Evolutionary conservation across 2,797 vertebrate species (phyloP).

Genomic region (Micrastur ruficollis): DNA sequence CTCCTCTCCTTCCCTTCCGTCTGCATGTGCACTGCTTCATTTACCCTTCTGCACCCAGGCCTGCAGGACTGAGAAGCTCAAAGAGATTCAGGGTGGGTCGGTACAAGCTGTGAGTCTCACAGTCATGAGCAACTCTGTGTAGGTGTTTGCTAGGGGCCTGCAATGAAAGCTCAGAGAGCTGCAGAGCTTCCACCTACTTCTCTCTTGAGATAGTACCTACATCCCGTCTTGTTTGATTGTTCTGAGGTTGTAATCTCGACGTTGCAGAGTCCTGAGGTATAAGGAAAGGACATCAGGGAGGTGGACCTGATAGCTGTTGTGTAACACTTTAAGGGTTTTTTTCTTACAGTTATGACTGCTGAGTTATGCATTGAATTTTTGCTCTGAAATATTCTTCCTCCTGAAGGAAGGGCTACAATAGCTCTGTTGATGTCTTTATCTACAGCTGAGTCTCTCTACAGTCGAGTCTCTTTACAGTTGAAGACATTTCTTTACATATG

Average conservation of each 20-base stretch:
- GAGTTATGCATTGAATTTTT: neutral
- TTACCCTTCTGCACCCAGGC: neutral
- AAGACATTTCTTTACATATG: neutral
- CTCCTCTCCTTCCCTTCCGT: neutral
- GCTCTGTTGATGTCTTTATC: neutral
- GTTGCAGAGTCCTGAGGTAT: neutral
- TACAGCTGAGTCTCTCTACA: neutral
- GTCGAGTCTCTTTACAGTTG: neutral
- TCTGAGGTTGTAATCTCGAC: neutral
- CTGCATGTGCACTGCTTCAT: neutral
- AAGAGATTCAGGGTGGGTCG: neutral
- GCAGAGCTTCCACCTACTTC: neutral
- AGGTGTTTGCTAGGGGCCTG: neutral
- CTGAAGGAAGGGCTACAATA: neutral
- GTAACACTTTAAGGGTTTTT: neutral
- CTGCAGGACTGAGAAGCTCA: neutral
- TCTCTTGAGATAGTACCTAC: neutral
- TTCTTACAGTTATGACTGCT: conserved; percentile 24
- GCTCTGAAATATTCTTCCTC: neutral
- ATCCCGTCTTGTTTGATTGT: neutral
- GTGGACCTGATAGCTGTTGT: neutral
- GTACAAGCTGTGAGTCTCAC: neutral
- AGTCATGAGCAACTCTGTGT: neutral
- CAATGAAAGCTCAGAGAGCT: neutral
- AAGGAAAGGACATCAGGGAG: neutral